phyloP scores from a whole-genome alignment of 2,888 invertebrate species.

The Dichetophora obliterata region DNA sequence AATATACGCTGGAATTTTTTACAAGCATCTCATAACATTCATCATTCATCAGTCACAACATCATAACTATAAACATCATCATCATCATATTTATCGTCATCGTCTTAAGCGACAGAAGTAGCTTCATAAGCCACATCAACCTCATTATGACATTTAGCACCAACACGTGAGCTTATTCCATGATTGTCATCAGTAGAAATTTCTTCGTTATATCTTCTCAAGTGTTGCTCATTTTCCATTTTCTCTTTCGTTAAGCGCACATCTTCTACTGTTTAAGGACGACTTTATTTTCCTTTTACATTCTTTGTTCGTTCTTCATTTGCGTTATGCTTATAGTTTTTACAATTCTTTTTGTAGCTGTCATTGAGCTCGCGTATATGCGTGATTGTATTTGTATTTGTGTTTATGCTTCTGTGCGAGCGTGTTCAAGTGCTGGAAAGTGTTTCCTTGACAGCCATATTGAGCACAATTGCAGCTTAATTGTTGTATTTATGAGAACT shows the following conservation, averaged over 20 bases:
- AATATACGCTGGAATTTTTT: neutral
- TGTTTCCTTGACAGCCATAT: conserved; percentile 43
- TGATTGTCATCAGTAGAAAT: conserved; percentile 10
- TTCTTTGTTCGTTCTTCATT: conserved; percentile 19
- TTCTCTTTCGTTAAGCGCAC: conserved; percentile 9
- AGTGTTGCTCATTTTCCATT: conserved; percentile 38
- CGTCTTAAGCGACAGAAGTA: neutral
- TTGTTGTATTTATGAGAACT: conserved; percentile 33
- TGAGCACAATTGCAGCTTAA: conserved; percentile 46
- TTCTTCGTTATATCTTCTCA: conserved; percentile 21
- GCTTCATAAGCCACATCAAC: neutral
- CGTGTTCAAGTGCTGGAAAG: conserved; percentile 40
- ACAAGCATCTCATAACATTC: neutral
- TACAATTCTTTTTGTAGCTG: neutral
- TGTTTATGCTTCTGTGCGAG: conserved; percentile 23
- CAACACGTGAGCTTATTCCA: neutral
- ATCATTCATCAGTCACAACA: neutral
- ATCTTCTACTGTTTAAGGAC: neutral
- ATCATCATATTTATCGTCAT: neutral
- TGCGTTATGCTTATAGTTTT: conserved; percentile 7
- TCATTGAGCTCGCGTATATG: neutral
- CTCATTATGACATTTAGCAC: neutral
- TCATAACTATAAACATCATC: neutral
- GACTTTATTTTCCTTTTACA: neutral
- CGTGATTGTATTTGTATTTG: neutral